These are phyloP conservation scores for Drosophila sechellia DNA, from an alignment of 1,140 invertebrate genomes.

Conservation along the genomic window DNA sequence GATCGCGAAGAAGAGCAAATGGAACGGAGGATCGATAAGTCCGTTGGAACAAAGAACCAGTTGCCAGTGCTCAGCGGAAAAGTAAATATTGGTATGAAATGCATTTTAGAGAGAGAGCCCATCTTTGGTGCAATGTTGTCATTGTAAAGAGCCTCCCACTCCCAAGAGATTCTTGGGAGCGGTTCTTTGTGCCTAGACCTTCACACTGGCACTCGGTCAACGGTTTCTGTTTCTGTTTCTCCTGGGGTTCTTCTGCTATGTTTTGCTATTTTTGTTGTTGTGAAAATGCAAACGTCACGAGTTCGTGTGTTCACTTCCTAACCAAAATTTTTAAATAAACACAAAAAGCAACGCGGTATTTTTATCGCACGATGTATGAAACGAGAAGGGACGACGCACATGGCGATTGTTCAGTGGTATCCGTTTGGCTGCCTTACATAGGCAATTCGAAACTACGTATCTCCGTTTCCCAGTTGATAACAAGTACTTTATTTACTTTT, in stretches of 20 bases:
- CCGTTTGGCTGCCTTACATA: slow-evolving; percentile 8
- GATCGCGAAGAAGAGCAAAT: slow-evolving; percentile 1
- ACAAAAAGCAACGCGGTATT: slow-evolving; percentile 56
- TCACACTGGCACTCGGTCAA: slow-evolving; percentile 43
- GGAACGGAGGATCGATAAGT: slow-evolving; percentile 11
- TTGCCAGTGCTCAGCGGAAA: slow-evolving; percentile 5
- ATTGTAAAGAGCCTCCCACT: background rate
- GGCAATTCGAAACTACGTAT: background rate
- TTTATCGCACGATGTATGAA: slow-evolving; percentile 55
- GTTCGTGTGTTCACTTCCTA: slow-evolving; percentile 46
- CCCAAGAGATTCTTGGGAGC: slow-evolving; percentile 1
- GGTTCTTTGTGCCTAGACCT: slow-evolving; percentile 42
- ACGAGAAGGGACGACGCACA: slow-evolving; percentile 28
- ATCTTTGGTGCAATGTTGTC: slow-evolving; percentile 13
- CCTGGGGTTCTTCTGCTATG: slow-evolving; percentile 7
- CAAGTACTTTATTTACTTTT: slow-evolving; percentile 32
- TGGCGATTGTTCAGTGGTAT: slow-evolving; percentile 10
- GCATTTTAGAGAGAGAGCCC: slow-evolving; percentile 27
- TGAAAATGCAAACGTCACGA: slow-evolving; percentile 36
- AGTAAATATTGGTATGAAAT: slow-evolving; percentile 34
- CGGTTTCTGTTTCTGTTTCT: slow-evolving; percentile 6
- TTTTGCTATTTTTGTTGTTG: background rate
- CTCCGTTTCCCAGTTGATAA: slow-evolving; percentile 1
- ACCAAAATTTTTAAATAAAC: slow-evolving; percentile 60
- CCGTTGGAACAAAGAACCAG: slow-evolving; percentile 33